Conservation (phyloP, 2,888 invertebrate species). For the Trachelus troglodyta region DNA sequence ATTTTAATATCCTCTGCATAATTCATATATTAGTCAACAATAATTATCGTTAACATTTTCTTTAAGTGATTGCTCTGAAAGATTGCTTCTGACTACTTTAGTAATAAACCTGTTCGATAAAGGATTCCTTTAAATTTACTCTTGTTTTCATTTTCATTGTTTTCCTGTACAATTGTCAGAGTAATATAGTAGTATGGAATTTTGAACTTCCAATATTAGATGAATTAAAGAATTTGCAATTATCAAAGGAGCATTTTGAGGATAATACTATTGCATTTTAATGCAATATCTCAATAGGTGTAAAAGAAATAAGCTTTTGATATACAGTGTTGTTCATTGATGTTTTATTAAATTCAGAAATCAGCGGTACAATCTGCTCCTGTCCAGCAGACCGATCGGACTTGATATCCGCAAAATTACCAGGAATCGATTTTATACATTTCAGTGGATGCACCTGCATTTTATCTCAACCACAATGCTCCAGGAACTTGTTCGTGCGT, state of each 20-base stretch:
- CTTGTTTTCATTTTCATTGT: background rate
- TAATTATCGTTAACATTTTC: too few relatives aligned
- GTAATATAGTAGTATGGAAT: background rate
- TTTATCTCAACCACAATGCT: background rate
- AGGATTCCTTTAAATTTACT: background rate
- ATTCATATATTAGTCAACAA: too few relatives aligned
- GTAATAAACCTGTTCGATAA: background rate
- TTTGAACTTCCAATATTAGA: background rate
- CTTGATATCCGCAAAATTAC: conserved; percentile 27
- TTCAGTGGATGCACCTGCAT: background rate
- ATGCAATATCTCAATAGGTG: background rate
- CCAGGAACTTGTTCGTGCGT: background rate
- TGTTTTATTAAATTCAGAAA: conserved; percentile 56
- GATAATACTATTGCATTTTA: background rate
- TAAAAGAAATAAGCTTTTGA: background rate
- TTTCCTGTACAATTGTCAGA: background rate
- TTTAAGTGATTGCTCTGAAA: background rate
- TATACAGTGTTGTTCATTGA: conserved; percentile 21
- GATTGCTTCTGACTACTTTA: background rate
- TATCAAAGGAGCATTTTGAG: background rate
- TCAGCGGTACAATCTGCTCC: conserved; percentile 48
- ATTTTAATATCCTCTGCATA: background rate
- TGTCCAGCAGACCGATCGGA: conserved; percentile 33
- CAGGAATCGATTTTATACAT: conserved; percentile 1
- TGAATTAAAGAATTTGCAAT: background rate